These are phyloP conservation scores for Tachuris rubrigastra DNA, from an alignment of 2,113 vertebrate species.

Conservation along the genomic window DNA sequence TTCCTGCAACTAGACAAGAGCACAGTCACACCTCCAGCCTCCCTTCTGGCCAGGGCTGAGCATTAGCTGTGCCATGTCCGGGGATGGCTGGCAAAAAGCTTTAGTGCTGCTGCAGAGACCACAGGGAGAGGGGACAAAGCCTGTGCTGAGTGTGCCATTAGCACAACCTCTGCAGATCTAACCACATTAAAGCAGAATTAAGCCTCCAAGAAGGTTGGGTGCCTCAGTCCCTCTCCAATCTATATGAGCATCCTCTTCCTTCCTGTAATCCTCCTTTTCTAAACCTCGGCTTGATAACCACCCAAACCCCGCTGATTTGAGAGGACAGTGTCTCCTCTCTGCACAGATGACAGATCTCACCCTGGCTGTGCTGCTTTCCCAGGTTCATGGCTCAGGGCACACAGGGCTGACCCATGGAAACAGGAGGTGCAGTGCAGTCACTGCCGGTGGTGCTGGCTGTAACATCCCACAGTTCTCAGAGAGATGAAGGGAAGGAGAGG, in stretches of 20 bases:
- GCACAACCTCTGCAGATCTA: neutral
- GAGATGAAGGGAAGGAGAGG: neutral
- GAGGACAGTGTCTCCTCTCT: neutral
- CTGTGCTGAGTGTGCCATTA: neutral
- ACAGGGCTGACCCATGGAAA: rapidly evolving
- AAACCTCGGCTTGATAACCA: neutral
- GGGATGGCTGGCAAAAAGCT: neutral
- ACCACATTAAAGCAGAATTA: neutral
- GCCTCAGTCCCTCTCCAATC: neutral
- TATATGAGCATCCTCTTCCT: rapidly evolving
- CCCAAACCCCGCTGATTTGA: rapidly evolving
- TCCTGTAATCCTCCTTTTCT: neutral
- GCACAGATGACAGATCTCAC: neutral
- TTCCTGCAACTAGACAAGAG: neutral
- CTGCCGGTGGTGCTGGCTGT: rapidly evolving
- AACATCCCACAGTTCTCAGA: rapidly evolving
- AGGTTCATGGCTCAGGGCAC: neutral
- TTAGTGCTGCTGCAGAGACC: neutral
- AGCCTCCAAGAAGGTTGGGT: neutral
- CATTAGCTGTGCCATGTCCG: neutral
- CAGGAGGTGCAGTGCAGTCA: rapidly evolving
- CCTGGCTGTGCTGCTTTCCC: neutral
- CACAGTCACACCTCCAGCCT: neutral
- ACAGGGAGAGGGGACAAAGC: neutral
- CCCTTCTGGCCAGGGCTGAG: neutral